Evolutionary conservation across 2,797 vertebrate genomes (phyloP).

Genomic region (Simalia tracyae): DNA sequence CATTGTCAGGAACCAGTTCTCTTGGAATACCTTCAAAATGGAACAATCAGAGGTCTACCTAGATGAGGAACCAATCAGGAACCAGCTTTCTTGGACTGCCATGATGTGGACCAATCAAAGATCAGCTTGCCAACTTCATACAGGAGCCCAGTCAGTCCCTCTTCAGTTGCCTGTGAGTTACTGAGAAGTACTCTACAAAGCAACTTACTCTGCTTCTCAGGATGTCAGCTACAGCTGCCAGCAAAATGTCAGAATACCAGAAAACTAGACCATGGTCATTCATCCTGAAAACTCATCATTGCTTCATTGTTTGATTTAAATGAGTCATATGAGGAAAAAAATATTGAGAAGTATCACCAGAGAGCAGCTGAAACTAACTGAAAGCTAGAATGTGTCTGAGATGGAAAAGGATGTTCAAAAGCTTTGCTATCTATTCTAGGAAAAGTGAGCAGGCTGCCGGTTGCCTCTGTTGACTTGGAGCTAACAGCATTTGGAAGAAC

Average conservation of each 20-base stretch:
- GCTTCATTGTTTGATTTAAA: background rate
- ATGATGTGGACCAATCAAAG: background rate
- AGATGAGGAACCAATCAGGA: background rate
- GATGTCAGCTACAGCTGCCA: background rate
- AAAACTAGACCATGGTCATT: background rate
- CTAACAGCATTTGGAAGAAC: background rate
- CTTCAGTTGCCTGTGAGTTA: background rate
- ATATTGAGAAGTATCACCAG: background rate
- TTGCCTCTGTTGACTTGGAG: background rate
- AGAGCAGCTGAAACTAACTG: background rate
- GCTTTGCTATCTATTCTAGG: background rate
- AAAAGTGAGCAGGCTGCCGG: background rate
- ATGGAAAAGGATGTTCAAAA: background rate
- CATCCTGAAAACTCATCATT: background rate
- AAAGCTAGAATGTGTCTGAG: background rate
- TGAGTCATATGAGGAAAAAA: background rate
- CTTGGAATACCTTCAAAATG: background rate
- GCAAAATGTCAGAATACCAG: background rate
- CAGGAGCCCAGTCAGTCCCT: background rate
- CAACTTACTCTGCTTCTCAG: background rate
- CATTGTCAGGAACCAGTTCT: no score
- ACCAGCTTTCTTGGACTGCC: background rate
- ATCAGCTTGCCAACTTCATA: background rate
- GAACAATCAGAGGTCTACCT: background rate
- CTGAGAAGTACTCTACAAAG: background rate